Base-by-base conservation (phyloP, 2,888 invertebrate genomes). In the Mythimna albipuncta region DNA sequence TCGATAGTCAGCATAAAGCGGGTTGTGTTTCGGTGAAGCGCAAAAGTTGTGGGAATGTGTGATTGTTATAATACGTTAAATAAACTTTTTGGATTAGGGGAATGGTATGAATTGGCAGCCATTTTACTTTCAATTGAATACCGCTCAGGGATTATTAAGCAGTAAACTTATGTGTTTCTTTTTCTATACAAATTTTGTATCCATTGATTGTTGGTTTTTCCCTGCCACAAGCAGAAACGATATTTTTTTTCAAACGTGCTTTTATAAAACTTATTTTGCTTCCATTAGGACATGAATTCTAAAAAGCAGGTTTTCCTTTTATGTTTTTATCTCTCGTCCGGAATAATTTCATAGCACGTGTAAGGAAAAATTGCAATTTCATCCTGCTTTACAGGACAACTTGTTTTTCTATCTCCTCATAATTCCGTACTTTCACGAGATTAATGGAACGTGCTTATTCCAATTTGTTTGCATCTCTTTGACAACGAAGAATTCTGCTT, bases 1-100 rank as follows among this genome's bases (percentile, higher is more conserved):
- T 86, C 86, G 44, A 84, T 84, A 84, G 41, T 57, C 65, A 79
- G 79, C 85, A 84, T 71, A 72, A 59, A 83, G 64, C 57, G 67
- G 58, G 67, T 61, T 62, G 44, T 50, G 58, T 67, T 71, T 64
- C 35, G 16, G 72, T 16, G 35, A 3, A 26, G 54, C 58, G 32
- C 47, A 6, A 59, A 55, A 50, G 10, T 61, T 57, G 16, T 38
- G 32, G 32, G 47, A 47, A 58, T 63, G 9, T 65, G 35, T 41
- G 19, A 47, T 38, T 67, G 47, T 47, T 47, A 47, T 47, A 47
- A 47, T 47, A 47, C 16, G 47, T 47, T 47, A 47, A 47, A 47
- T 47, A 47, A 47, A 47, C 16, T 47, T 47, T 47, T 47, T 47
- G 47, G 47, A 47, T 74, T 21, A 19, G 9, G n/a, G 41, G n/a